Evolutionary conservation across 2,888 invertebrate species (phyloP), one percentile per base, ranked within the genome.

Genomic region (Agrotis exclamationis): DNA sequence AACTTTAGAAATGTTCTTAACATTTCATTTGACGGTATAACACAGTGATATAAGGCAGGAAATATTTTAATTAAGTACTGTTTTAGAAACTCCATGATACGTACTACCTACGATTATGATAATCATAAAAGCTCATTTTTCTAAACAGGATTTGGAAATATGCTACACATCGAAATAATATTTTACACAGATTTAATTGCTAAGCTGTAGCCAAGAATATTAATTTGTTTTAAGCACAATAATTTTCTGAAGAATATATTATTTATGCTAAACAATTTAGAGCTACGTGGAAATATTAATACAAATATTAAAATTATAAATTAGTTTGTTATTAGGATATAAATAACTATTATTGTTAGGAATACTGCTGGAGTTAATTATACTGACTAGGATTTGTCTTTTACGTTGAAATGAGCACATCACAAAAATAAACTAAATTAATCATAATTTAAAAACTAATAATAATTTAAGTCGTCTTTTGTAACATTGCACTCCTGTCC

Each of bases 11-110:
- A 94, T 91, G 94, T 95, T 93, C 78, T 84, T 72, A 95, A 95
- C 95, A 95, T 90, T 91, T 87, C 88, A 76, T 79, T 79, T 88
- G 90, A 92, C 90, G 91, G 89, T 84, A 81, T 90, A 90, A 87
- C 90, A 92, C 90, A 92, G 88, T 87, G 77, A 77, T 83, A 70
- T 92, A 94, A 94, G 94, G 94, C 94, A 92, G 90, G 90, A 90
- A 90, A 89, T 87, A 88, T 88, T 86, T 83, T 83, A 82, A 84
- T 83, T 85, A 87, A 88, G 87, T 90, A 89, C 85, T 82, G 88
- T 88, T 91, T 88, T 85, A 84, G 72, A 89, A 86, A 89, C 85
- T 85, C 77, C 82, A 87, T 79, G 82, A 83, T 76, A 81, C 78
- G 76, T 69, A 78, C 66, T 68, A 76, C 70, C 75, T 84, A 85